phyloP scores from a whole-genome alignment of 1,140 invertebrate genomes.

The Zelostemma sp. region DNA sequence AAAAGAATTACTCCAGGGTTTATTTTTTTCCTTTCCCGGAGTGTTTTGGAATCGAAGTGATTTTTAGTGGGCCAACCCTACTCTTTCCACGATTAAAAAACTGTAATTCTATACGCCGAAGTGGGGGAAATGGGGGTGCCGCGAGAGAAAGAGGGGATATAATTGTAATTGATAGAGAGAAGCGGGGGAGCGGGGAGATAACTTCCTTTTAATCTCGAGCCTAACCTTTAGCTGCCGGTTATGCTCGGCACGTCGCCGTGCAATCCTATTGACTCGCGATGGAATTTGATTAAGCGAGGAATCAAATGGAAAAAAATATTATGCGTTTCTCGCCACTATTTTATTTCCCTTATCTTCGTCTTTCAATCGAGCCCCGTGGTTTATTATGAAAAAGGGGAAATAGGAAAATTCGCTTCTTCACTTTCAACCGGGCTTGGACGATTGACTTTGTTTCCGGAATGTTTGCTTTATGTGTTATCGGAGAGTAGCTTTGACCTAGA shows the following conservation, averaged over 20 bases:
- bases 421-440: too few species aligned
- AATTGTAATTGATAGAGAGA: conserved; percentile 54
- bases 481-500: conserved; percentile 57
- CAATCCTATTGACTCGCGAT: conserved; percentile 27
- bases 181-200: conserved; percentile 27
- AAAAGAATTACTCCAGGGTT: too few species aligned
- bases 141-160: conserved; percentile 33
- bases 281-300: conserved; percentile 14
- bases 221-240: conserved; percentile 36
- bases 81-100: too few species aligned
- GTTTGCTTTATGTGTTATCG: conserved; percentile 11
- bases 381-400: too few species aligned
- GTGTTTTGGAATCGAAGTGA: too few species aligned
- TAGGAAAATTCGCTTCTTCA: too few species aligned
- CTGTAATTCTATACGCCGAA: conserved; percentile 49
- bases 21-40: too few species aligned
- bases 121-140: conserved; percentile 26
- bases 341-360: not conserved
- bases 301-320: conserved; percentile 3
- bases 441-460: not conserved
- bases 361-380: too few species aligned
- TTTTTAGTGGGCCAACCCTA: too few species aligned
- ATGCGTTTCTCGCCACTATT: not conserved
- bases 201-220: conserved; percentile 53
- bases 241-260: conserved; percentile 27